Base-by-base conservation (phyloP, 2,113 vertebrate species). In the Pomatostomus ruficeps region DNA sequence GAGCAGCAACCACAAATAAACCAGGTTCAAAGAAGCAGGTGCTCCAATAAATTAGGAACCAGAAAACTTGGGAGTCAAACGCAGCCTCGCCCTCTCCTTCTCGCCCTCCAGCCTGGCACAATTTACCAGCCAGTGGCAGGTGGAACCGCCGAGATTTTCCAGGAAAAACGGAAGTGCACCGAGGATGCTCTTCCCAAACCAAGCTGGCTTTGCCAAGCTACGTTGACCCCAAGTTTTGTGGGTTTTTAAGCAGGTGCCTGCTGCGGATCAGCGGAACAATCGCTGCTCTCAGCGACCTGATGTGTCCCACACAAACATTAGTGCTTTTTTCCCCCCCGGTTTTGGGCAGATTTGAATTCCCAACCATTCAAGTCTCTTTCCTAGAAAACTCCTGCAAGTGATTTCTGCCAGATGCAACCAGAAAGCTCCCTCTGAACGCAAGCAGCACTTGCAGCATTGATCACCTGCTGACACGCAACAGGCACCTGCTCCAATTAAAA, bases 31-130 rank as follows among this genome's bases (percentile, higher is more conserved):
- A 97, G 95, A 94, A 97, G 90, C 91, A 82, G 86, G 74, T 58
- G 90, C 82, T 72, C 73, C 73, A 8, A 90, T 35, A 84, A 80
- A 74, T 45, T 91, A 96, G 43, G 51, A 95, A 92, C 96, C 94
- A 85, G 91, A 96, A 98, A 97, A 97, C 79, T 94, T 83, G 95
- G 95, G 95, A 95, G 92, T 87, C 83, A 96, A 97, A 77, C 31
- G 29, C 78, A 87, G 63, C 82, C 52, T 85, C 25, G 2, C 71
- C 73, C 8, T 52, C 8, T 96, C 93, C 75, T 42, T 9, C 4
- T 57, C 26, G 33, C 36, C 82, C 83, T 78, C 88, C 83, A 43
- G 61, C 23, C 6, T 25, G 51, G 94, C 45, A 55, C 22, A 59
- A 16, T n/a, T 97, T 59, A 54, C 80, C 80, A 63, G 87, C 85